Conservation (phyloP, 2,888 invertebrate genomes). For the Zygogramma bicolorata region DNA sequence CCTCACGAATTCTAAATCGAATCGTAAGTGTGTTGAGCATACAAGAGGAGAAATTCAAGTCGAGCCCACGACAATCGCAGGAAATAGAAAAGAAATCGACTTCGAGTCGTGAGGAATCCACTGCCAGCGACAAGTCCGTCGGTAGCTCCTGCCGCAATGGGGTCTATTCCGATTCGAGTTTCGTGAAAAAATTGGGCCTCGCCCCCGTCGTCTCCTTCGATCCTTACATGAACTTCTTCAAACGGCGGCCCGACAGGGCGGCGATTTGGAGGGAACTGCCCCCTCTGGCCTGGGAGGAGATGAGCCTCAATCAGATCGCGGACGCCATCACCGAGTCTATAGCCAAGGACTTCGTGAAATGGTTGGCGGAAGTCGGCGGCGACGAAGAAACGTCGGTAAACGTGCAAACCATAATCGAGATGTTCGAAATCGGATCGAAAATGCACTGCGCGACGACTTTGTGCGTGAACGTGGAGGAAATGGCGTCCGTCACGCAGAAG, state of each 20-base stretch:
- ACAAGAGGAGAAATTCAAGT: not conserved
- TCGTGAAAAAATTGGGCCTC: slow-evolving; percentile 8
- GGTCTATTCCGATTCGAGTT: not conserved
- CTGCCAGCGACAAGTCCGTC: not conserved
- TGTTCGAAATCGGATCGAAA: slow-evolving; percentile 72
- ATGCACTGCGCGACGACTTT: slow-evolving; percentile 71
- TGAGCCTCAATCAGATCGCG: slow-evolving; percentile 59
- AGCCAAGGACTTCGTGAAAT: slow-evolving; percentile 62
- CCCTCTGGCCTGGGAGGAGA: slow-evolving; percentile 57
- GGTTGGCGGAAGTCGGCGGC: slow-evolving; percentile 59
- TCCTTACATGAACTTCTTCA: slow-evolving; percentile 60
- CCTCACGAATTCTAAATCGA: slow-evolving; percentile 38
- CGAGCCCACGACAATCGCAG: not conserved
- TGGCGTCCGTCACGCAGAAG: slow-evolving; percentile 71
- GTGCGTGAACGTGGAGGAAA: slow-evolving; percentile 70
- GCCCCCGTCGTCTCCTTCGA: not conserved
- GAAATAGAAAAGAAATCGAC: not conserved
- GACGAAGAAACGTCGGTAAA: slow-evolving; percentile 54
- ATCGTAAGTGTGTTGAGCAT: slow-evolving; percentile 42
- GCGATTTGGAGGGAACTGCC: slow-evolving; percentile 63
- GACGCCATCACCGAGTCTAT: slow-evolving; percentile 61
- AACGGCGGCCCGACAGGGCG: slow-evolving; percentile 57
- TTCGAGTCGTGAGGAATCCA: not conserved
- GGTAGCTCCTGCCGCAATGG: not conserved
- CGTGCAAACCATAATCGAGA: slow-evolving; percentile 59